Evolutionary conservation across 1,140 invertebrate genomes (phyloP).

Genomic region (Zaprionus kolodkinae): DNA sequence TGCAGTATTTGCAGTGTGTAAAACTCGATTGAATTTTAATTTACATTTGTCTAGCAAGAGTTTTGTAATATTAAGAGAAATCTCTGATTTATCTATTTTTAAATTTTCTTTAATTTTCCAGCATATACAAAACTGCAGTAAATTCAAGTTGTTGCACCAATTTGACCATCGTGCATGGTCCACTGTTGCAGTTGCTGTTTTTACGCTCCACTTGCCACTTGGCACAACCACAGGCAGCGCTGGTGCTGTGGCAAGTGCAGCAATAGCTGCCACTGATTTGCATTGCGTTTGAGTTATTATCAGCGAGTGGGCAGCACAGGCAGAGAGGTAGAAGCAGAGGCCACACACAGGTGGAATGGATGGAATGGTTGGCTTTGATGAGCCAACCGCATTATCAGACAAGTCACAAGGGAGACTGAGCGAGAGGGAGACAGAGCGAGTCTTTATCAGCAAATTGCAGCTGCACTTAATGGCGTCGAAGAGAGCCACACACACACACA

Average conservation of each 20-base stretch:
- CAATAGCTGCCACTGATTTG: slow-evolving; percentile 53
- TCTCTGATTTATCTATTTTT: too few species aligned
- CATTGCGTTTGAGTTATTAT: slow-evolving; percentile 66
- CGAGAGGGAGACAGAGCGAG: too few species aligned
- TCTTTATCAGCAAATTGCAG: slow-evolving; percentile 59
- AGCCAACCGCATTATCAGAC: slow-evolving; percentile 21
- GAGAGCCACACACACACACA: not conserved
- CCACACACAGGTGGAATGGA: not conserved
- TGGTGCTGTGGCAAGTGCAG: slow-evolving; percentile 42
- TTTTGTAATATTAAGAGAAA: not conserved
- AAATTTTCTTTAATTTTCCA: not conserved
- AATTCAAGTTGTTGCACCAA: not conserved
- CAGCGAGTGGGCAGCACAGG: slow-evolving; percentile 28
- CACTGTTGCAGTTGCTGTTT: slow-evolving; percentile 42
- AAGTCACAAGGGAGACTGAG: not conserved
- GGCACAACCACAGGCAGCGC: slow-evolving; percentile 52
- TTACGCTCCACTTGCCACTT: slow-evolving; percentile 53
- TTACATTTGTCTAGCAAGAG: not conserved
- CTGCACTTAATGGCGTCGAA: not conserved
- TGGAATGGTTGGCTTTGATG: slow-evolving; percentile 14
- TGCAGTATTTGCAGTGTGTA: slow-evolving; percentile 3
- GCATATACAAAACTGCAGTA: not conserved
- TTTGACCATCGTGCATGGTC: not conserved
- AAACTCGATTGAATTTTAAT: not conserved
- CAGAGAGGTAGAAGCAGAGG: not conserved